phyloP scores from a whole-genome alignment of 2,113 vertebrate species.

The Carlito syrichta region DNA sequence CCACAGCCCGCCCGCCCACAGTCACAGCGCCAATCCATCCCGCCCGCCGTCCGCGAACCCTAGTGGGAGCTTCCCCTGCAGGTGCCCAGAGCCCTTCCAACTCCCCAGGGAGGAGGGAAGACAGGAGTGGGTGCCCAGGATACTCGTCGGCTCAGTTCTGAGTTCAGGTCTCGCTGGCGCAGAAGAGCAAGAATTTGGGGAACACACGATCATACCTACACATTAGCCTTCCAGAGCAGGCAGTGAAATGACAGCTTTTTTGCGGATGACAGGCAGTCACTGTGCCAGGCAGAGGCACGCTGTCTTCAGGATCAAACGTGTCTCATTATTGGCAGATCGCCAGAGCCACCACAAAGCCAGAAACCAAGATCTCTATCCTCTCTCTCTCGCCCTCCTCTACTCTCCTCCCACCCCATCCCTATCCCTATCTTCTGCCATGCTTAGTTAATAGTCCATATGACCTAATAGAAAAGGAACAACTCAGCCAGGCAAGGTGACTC shows the following conservation, averaged over 20 bases:
- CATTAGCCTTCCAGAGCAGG: neutral
- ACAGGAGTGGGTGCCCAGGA: neutral
- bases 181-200: neutral
- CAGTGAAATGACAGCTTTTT: too few species aligned
- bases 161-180: neutral
- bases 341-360: neutral
- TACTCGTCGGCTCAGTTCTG: neutral
- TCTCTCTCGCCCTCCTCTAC: too few species aligned
- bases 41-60: neutral
- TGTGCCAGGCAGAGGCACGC: neutral
- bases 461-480: neutral
- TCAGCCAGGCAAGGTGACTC: too few species aligned
- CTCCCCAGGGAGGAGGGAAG: neutral
- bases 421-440: neutral
- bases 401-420: neutral
- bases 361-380: neutral
- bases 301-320: neutral
- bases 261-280: too few species aligned
- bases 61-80: neutral
- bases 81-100: neutral
- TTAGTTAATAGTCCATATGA: neutral
- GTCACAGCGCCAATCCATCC: neutral
- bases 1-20: neutral
- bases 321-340: neutral
- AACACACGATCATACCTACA: neutral